Evolutionary conservation across 2,888 invertebrate species (phyloP).

Genomic region (Cantharis rufa): DNA sequence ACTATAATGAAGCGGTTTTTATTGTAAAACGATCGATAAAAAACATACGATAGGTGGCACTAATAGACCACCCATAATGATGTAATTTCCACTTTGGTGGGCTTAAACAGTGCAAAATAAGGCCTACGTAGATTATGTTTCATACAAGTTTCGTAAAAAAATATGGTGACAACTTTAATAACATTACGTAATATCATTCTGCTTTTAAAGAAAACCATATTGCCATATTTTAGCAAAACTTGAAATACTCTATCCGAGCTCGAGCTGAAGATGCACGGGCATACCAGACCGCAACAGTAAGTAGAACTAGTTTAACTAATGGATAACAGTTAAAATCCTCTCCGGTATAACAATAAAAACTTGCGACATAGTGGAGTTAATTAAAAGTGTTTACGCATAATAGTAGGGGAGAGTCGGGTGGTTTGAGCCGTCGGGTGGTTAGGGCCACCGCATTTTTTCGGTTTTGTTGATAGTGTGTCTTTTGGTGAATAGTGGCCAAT

Average conservation of each 20-base stretch:
- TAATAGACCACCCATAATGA: conserved; percentile 22
- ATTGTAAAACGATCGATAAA: not conserved
- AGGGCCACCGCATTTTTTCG: too few species aligned
- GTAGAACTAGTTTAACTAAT: not conserved
- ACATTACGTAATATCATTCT: not conserved
- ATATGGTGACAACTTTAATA: not conserved
- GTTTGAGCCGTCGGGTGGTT: too few species aligned
- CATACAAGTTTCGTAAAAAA: conserved; percentile 5
- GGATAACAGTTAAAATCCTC: not conserved
- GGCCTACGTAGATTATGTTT: conserved; percentile 16
- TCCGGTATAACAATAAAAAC: not conserved
- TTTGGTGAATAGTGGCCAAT: too few species aligned
- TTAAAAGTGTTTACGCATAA: not conserved
- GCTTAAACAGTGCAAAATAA: conserved; percentile 15
- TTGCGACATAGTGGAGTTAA: not conserved
- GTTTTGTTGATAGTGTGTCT: too few species aligned
- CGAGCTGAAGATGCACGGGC: too few species aligned
- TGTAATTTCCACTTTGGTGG: conserved; percentile 20
- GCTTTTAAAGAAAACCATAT: not conserved
- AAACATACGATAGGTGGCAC: conserved; percentile 4
- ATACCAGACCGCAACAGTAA: too few species aligned
- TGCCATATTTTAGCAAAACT: too few species aligned
- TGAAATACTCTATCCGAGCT: too few species aligned
- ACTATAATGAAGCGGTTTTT: not conserved
- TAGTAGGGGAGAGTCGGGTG: too few species aligned